Evolutionary conservation across 2,113 vertebrate genomes (phyloP).

Genomic region (Chlamydotis undulata): DNA sequence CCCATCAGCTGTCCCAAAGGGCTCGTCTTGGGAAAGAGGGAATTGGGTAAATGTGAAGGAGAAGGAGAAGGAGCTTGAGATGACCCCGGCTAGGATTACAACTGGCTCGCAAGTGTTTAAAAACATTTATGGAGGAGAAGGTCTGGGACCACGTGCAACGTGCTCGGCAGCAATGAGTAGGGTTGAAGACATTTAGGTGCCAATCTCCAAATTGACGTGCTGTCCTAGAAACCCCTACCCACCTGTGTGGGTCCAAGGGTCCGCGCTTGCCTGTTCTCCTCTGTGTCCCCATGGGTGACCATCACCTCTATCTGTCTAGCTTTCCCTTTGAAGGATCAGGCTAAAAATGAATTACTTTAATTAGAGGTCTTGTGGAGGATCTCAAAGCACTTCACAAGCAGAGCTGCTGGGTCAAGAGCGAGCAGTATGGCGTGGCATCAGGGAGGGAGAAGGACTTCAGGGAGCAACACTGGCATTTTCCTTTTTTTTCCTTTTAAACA

Average conservation of each 20-base stretch:
- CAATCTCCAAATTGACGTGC: not conserved
- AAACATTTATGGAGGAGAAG: not conserved
- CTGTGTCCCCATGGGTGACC: not conserved
- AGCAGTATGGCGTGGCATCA: rapidly evolving
- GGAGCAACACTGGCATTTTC: rapidly evolving
- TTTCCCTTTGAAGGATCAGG: not conserved
- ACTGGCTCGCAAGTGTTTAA: not conserved
- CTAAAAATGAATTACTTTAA: not conserved
- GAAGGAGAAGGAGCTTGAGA: not conserved
- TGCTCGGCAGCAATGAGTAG: not conserved
- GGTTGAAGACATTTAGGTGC: rapidly evolving
- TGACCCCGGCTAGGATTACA: not conserved
- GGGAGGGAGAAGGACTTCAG: not conserved
- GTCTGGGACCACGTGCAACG: rapidly evolving
- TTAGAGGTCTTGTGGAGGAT: rapidly evolving
- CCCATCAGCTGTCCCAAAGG: not conserved
- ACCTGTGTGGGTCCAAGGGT: rapidly evolving
- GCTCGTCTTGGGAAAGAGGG: not conserved
- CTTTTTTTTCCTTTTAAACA: not conserved
- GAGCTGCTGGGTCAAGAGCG: not conserved
- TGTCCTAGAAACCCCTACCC: rapidly evolving
- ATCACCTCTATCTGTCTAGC: not conserved
- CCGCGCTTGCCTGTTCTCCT: not conserved
- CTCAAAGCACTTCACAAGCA: not conserved
- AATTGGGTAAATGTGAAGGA: not conserved